Conservation (phyloP, 2,888 invertebrate genomes). For the Andrena marginata region DNA sequence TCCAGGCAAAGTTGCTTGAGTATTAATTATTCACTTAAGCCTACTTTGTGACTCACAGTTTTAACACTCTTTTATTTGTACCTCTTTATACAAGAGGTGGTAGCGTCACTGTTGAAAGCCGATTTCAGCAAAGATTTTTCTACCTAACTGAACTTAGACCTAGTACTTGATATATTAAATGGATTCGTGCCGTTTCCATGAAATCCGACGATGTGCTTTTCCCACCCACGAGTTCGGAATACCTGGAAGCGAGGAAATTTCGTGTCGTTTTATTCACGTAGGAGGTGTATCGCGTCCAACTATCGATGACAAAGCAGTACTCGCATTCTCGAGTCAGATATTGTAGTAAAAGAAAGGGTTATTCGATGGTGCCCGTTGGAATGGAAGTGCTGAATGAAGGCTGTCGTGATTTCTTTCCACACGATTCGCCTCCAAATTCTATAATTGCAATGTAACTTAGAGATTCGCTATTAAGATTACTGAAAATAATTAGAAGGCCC, state of each 20-base stretch:
- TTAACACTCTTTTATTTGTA: neutral
- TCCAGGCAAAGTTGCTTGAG: neutral
- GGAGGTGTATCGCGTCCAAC: slow-evolving; percentile 44
- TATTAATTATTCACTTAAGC: neutral
- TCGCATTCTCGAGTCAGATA: slow-evolving; percentile 19
- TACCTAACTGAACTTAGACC: slow-evolving; percentile 45
- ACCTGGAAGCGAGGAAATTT: slow-evolving; percentile 26
- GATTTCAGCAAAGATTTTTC: slow-evolving; percentile 48
- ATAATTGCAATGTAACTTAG: neutral
- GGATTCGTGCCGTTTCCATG: slow-evolving; percentile 71
- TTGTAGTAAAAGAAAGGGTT: slow-evolving; percentile 14
- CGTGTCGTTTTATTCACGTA: slow-evolving; percentile 37
- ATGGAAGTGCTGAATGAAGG: slow-evolving; percentile 4
- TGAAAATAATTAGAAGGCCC: neutral
- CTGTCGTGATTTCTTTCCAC: neutral
- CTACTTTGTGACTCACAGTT: slow-evolving; percentile 1
- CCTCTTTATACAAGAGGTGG: slow-evolving; percentile 4
- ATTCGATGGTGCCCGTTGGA: slow-evolving; percentile 13
- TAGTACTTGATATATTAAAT: slow-evolving; percentile 67
- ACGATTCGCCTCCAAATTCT: neutral
- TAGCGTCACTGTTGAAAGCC: slow-evolving; percentile 36
- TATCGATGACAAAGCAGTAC: slow-evolving; percentile 56
- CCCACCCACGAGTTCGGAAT: slow-evolving; percentile 61
- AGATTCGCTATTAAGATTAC: neutral
- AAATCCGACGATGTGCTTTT: slow-evolving; percentile 57